Evolutionary conservation across 2,888 invertebrate species (phyloP), one percentile per base, ranked within the genome.

Genomic region (Sminthurinus aureus): DNA sequence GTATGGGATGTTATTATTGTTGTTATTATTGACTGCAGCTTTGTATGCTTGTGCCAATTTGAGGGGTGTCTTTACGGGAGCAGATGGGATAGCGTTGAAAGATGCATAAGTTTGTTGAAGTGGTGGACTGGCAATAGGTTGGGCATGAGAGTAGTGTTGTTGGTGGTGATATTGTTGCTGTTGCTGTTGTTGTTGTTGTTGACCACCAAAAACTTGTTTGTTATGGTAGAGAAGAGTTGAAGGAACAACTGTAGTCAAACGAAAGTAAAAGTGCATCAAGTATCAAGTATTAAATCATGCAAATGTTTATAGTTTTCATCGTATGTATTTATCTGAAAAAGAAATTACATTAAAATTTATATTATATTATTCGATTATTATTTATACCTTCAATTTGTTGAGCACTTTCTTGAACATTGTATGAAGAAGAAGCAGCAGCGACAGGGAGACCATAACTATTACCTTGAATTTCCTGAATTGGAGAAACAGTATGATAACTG

Each of bases 211-310:
- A 11, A 85, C 83, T 78, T 88, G 84, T 18, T 87, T 83, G 26
- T 88, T 84, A 66, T 87, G 87, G 4, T 86, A 86, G 4, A 88
- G 18, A 80, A 87, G 82, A n/a, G 85, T 85, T 24, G 87, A 87
- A 6, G 85, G 88, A 51, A 87, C 79, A 22, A 88, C 87, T 38
- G 38, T 38, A 38, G 38, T 1, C 38, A 38, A 38, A 38, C 6
- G 38, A 38, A 38, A 38, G 38, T 38, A 38, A 38, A 38, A 38
- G 38, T 38, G 6, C 6, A 38, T 4, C 6, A 38, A 38, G 6
- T 4, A 38, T 38, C 38, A 38, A 38, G 38, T 38, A 4, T 38
- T 38, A 6, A 38, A 38, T 38, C 38, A 38, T 38, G 1, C 3
- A 38, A 38, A 38, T 38, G 38, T 38, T 38, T 6, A 38, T 38